Conservation (phyloP, 2,113 vertebrate genomes). For the Elaphurus davidianus region DNA sequence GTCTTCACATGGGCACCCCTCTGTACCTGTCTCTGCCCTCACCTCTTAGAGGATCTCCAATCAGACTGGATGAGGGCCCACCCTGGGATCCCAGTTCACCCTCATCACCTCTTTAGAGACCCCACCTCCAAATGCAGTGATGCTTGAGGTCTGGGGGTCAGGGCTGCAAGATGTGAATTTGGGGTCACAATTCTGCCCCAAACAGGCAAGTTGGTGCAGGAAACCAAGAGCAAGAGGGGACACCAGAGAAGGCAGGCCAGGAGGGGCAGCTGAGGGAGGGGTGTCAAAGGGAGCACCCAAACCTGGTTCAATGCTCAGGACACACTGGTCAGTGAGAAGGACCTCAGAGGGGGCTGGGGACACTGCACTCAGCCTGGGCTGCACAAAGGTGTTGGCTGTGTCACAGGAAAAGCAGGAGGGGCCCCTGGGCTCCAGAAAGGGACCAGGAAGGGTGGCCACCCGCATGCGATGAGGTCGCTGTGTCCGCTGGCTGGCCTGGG, state of each 20-base stretch:
- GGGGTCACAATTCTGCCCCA: background rate
- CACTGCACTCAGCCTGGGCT: background rate
- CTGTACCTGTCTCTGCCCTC: background rate
- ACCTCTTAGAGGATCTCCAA: background rate
- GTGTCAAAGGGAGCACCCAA: background rate
- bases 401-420: background rate
- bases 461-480: too few relatives aligned
- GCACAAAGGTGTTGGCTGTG: background rate
- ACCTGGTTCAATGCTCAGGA: background rate
- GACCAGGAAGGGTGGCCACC: background rate
- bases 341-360: background rate
- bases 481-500: too few relatives aligned
- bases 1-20: background rate
- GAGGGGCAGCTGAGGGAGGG: background rate
- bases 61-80: background rate
- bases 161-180: background rate
- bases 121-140: background rate
- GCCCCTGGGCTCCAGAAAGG: background rate
- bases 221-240: background rate
- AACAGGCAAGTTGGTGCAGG: rapidly evolving
- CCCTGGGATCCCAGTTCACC: background rate
- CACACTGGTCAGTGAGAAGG: background rate
- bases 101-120: background rate
- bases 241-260: background rate
- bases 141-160: background rate